phyloP scores from a whole-genome alignment of 2,113 vertebrate species.

The Etia nguti region DNA sequence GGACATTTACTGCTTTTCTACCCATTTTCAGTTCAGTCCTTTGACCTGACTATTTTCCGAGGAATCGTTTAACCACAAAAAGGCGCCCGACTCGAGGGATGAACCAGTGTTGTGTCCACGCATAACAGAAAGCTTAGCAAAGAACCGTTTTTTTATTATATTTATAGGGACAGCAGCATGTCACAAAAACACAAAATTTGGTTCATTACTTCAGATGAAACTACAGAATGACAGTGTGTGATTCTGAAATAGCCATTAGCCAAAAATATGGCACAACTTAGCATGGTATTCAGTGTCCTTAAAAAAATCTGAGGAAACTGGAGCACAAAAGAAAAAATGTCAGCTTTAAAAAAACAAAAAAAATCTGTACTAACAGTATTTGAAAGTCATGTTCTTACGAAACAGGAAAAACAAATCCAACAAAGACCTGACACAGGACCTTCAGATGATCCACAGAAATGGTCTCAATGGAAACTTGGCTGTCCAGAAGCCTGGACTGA shows the following conservation, averaged over 20 bases:
- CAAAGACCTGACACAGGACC: no score
- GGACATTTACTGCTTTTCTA: background rate
- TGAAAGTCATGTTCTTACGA: background rate
- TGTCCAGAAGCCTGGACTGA: no score
- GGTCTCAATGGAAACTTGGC: no score
- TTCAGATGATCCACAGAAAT: no score
- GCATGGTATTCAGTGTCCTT: background rate
- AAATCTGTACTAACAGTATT: background rate
- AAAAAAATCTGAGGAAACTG: background rate
- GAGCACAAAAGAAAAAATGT: fast-evolving
- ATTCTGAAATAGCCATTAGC: background rate
- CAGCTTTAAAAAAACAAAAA: background rate
- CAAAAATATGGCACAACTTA: background rate
- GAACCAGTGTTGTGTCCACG: background rate
- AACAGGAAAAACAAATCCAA: no score
- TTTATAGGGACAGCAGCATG: background rate
- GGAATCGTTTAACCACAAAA: background rate
- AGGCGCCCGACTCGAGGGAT: background rate
- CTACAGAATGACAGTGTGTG: background rate
- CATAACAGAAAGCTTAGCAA: background rate
- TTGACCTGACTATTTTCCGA: background rate
- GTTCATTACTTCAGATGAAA: background rate
- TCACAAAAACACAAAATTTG: background rate
- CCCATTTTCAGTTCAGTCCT: background rate
- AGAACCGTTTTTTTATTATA: background rate